Conservation (phyloP, 2,797 vertebrate genomes). For the Tenualosa thibaudeaui region DNA sequence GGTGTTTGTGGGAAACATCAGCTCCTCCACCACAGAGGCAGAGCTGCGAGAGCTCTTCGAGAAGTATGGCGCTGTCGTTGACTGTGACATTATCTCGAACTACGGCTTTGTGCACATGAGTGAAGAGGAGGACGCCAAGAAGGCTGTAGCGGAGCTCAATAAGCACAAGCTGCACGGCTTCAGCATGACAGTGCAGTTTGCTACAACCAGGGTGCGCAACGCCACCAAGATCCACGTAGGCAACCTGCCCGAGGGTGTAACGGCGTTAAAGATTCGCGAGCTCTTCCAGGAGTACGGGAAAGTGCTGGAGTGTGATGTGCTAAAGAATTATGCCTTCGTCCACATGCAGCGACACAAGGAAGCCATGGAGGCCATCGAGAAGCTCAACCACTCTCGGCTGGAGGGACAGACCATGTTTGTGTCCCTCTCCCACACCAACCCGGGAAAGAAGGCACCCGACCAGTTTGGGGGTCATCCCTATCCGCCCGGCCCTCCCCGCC, state of each 20-base stretch:
- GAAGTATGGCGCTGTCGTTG: conserved; percentile 68
- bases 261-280: conserved; percentile 67
- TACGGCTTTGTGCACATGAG: conserved; percentile 77
- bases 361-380: conserved; percentile 68
- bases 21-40: conserved; percentile 62
- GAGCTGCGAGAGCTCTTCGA: conserved; percentile 69
- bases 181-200: conserved; percentile 70
- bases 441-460: conserved; percentile 58
- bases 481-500: conserved; percentile 52
- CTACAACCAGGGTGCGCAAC: conserved; percentile 73
- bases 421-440: conserved; percentile 69
- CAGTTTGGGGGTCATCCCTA: conserved; percentile 46
- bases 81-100: conserved; percentile 73
- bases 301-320: conserved; percentile 72
- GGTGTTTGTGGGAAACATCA: conserved; percentile 72
- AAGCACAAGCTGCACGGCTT: conserved; percentile 69
- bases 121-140: conserved; percentile 68
- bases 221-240: conserved; percentile 76
- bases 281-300: conserved; percentile 71
- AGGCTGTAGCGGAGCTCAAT: conserved; percentile 66
- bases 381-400: conserved; percentile 66
- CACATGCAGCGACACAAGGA: conserved; percentile 73
- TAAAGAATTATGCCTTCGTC: conserved; percentile 73
- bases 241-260: conserved; percentile 68
- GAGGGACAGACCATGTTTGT: conserved; percentile 72